Evolutionary conservation across 1,140 invertebrate genomes (phyloP), one percentile per base, ranked within the genome.

Genomic region (Drosophila punjabiensis): DNA sequence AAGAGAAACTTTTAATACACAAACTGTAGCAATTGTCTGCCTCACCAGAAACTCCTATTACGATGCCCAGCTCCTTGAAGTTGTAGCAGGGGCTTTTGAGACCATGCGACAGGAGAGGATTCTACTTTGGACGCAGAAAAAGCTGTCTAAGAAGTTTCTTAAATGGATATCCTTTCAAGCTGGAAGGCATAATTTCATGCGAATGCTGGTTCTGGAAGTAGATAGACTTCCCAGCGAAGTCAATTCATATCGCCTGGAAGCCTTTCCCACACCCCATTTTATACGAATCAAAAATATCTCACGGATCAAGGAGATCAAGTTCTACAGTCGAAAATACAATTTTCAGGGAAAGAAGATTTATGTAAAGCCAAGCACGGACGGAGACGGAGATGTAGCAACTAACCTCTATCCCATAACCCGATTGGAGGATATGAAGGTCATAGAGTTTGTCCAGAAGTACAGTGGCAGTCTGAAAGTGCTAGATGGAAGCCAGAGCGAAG

Each of bases 61-160:
- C 11, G 64, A 66, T 0, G 7, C 7, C 0, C 11, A 45, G 5
- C 56, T 66, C 3, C 18, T 66, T 0, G 11, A 61, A 1, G 6
- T 7, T 4, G 7, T 47, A 13, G 64, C 56, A 11, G 14, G 13
- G 13, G 16, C 37, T 4, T 61, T 61, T 5, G 64, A 66, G 4
- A 28, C 8, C 8, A 47, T 61, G 55, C 39, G 64, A 1, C 64
- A 62, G 39, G 39, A 61, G 7, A 45, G 58, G 5, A 37, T 67
- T 5, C 4, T 67, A 10, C 11, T 67, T 9, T 62, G 41, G 58
- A 47, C 7, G 5, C 30, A 20, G n/a, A 20, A 0, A 0, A 37
- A 41, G 9, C 16, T 33, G 14, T 37, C 20, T 1, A 28, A 28
- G 10, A 10, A 33, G 2, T 35, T 20, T 1, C 6, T 63, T 1